Evolutionary conservation across 2,113 vertebrate genomes (phyloP), one percentile per base, ranked within the genome.

Genomic region (Platanista minor): DNA sequence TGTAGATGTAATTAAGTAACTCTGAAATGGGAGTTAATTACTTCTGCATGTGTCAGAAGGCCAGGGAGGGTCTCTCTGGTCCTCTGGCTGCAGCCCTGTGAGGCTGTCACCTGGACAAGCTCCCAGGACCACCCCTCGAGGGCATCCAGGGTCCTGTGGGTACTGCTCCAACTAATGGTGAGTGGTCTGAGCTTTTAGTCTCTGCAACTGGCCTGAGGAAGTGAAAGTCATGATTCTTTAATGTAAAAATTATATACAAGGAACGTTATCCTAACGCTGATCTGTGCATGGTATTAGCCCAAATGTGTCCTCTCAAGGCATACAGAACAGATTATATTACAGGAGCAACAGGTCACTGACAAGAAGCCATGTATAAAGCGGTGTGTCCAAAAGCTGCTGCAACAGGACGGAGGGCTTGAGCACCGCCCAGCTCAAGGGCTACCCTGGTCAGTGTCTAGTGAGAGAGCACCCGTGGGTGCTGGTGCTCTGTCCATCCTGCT

Each of bases 191-290:
- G 69, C 77, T 49, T 41, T 17, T 61, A n/a, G 15, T 52, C 8
- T n/a, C 52, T 20, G 21, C 12, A 29, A 21, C 6, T 46, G 17
- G 20, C 33, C 10, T 5, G 33, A 20, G 64, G 27, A 54, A 39
- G 54, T 11, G 27, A 33, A 72, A 33, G 57, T 52, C 39, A 3
- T 8, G n/a, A n/a, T 27, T 82, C 3, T 0, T 33, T 57, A 15
- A 21, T 52, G 6, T 67, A 5, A 8, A 78, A 62, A 49, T 31
- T 12, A 5, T 15, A 7, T 0, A 0, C 54, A 21, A 21, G 54
- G 18, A 57, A 21, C 54, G 36, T 62, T 31, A 18, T 8, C 54
- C 61, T 59, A 8, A n/a, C 0, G 3, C 15, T 1, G 1, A 1
- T 62, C 69, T 13, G 1, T 11, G 43, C 3, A 3, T 14, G n/a